A percentile compares a stretch with the other conserved stretches of the same genome.
phyloP scores from a whole-genome alignment of 2,113 vertebrate species.

The Alosa alosa region DNA sequence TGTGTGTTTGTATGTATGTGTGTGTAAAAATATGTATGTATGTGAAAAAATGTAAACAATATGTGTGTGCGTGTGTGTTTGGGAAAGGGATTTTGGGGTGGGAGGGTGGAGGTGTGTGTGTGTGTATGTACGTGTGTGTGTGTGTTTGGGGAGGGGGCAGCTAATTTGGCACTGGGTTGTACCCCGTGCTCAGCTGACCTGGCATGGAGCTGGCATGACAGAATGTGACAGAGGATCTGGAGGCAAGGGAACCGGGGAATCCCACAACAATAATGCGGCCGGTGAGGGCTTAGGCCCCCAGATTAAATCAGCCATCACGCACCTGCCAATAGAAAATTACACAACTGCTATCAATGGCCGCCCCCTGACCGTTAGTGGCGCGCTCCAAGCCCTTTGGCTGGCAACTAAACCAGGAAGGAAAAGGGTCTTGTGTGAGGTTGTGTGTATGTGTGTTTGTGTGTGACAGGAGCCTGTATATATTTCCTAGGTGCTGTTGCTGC shows the following conservation, averaged over 20 bases:
- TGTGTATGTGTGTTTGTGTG: background rate
- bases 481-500: background rate
- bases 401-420: background rate
- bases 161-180: slow-evolving; percentile 60
- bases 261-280: slow-evolving; percentile 74
- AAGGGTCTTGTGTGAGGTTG: background rate
- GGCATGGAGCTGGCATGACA: slow-evolving; percentile 69
- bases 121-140: background rate
- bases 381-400: background rate
- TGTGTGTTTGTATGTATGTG: background rate
- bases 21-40: too few relatives aligned
- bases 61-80: background rate
- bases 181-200: slow-evolving; percentile 68
- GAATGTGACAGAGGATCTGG: slow-evolving; percentile 73
- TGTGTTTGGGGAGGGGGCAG: slow-evolving; percentile 29
- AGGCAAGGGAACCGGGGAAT: slow-evolving; percentile 70
- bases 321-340: slow-evolving; percentile 74
- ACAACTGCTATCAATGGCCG: slow-evolving; percentile 63
- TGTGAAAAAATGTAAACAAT: too few relatives aligned
- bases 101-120: background rate
- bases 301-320: slow-evolving; percentile 75
- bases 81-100: slow-evolving; percentile 10
- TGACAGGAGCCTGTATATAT: background rate
- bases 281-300: slow-evolving; percentile 65
- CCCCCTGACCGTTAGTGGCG: slow-evolving; percentile 25